phyloP scores from a whole-genome alignment of 2,797 vertebrate genomes.

The Notolepis coatsorum region DNA sequence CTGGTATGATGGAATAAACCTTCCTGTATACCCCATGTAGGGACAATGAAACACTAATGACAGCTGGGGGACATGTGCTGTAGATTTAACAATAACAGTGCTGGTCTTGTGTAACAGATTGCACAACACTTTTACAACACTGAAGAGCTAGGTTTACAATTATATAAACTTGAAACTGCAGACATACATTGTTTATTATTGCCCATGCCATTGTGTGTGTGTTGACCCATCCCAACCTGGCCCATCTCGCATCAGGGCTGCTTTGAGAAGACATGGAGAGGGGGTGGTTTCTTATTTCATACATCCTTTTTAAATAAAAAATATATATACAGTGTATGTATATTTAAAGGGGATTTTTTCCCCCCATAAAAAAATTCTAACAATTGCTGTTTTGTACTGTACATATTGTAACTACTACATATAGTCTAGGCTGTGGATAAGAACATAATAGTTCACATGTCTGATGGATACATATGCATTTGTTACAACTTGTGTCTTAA shows the following conservation, averaged over 20 bases:
- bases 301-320: constrained; percentile 66
- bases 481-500: constrained; percentile 70
- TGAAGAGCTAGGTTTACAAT: background rate
- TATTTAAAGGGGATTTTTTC: constrained; percentile 51
- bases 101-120: constrained; percentile 8
- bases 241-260: constrained; percentile 55
- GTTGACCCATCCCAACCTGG: constrained; percentile 23
- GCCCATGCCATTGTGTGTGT: constrained; percentile 20
- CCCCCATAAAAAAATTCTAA: constrained; percentile 46
- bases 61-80: background rate
- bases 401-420: constrained; percentile 75
- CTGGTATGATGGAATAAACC: background rate
- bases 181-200: constrained; percentile 15
- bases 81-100: constrained; percentile 20
- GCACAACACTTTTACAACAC: background rate
- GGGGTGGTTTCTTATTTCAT: constrained; percentile 54
- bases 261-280: constrained; percentile 48
- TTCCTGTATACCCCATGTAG: background rate
- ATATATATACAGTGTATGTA: too few relatives aligned
- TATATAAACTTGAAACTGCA: constrained; percentile 25
- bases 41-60: background rate
- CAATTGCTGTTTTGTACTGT: constrained; percentile 71
- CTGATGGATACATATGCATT: constrained; percentile 49
- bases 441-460: constrained; percentile 57
- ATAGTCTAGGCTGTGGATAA: constrained; percentile 70